phyloP scores from a whole-genome alignment of 2,888 invertebrate species.

The Hydrotaea cyrtoneurina region DNA sequence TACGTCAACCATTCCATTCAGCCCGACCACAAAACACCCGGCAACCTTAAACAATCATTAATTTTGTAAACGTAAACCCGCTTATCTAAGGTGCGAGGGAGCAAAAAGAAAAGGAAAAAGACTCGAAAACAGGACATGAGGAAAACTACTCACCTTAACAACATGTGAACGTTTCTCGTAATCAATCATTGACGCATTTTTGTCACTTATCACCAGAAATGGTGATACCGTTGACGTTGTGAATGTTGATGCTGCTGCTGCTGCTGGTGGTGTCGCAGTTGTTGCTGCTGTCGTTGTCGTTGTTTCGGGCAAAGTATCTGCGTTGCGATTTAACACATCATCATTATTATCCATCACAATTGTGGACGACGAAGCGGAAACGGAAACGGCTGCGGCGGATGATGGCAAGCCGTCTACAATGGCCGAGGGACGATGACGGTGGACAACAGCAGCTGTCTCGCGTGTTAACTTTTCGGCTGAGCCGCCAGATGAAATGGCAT shows the following conservation, averaged over 20 bases:
- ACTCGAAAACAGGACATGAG: not conserved
- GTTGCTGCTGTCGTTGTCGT: not conserved
- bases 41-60: no score
- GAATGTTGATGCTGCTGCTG: not conserved
- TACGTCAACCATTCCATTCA: no score
- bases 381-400: not conserved
- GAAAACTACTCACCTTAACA: slow-evolving; percentile 76
- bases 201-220: slow-evolving; percentile 68
- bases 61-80: no score
- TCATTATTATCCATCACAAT: slow-evolving; percentile 35
- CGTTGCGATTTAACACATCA: slow-evolving; percentile 50
- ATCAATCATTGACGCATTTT: slow-evolving; percentile 75
- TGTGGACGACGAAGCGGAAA: slow-evolving; percentile 26
- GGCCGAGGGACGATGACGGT: slow-evolving; percentile 28
- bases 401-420: not conserved
- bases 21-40: no score
- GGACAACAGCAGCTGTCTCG: not conserved
- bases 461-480: slow-evolving; percentile 32
- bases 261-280: not conserved
- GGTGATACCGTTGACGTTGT: slow-evolving; percentile 15
- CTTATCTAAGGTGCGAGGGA: no score
- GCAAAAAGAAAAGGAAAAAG: no score
- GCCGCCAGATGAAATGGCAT: slow-evolving; percentile 36
- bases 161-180: slow-evolving; percentile 79
- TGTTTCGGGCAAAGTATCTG: slow-evolving; percentile 1